Conservation (phyloP, 64 coral and sea anemone genomes). For the Anthopleura sola region DNA sequence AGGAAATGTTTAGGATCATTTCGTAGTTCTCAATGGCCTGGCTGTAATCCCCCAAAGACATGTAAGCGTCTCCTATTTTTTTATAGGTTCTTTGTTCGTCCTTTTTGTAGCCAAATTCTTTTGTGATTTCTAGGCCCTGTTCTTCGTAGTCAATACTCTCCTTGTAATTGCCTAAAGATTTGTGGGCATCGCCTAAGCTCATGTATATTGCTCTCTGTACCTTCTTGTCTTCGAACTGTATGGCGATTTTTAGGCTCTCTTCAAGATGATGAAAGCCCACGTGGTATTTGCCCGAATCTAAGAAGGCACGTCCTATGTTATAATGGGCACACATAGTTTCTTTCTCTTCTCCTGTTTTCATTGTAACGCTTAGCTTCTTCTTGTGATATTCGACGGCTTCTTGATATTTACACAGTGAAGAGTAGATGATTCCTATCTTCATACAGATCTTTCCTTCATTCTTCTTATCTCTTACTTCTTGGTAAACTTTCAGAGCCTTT, state of each 20-base stretch:
- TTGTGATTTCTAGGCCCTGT: conserved; percentile 14
- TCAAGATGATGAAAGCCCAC: conserved; percentile 27
- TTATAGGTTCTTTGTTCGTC: conserved; percentile 4
- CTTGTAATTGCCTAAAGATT: background rate
- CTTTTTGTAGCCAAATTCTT: conserved; percentile 17
- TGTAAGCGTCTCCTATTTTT: conserved; percentile 25
- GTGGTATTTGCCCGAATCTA: background rate
- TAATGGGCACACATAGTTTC: background rate
- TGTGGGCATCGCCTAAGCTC: conserved; percentile 8
- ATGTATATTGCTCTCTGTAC: conserved; percentile 4
- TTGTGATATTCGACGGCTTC: conserved; percentile 2
- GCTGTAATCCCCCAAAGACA: conserved; percentile 4
- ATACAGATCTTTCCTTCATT: background rate
- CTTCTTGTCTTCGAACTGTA: background rate
- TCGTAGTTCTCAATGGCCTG: conserved; percentile 34
- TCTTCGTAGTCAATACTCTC: conserved; percentile 12
- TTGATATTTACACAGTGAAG: background rate
- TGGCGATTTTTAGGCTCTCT: conserved; percentile 14
- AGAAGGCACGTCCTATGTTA: conserved; percentile 8
- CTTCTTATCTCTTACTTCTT: background rate
- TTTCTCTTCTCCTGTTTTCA: background rate
- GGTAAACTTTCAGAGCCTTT: background rate
- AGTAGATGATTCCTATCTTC: background rate
- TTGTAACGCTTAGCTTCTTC: background rate
- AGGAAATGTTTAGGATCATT: conserved; percentile 6